A percentile compares a stretch with the other conserved stretches of the same genome.
Conservation (phyloP, 1,140 invertebrate species). For the Brachionus asplanchnoidis region DNA sequence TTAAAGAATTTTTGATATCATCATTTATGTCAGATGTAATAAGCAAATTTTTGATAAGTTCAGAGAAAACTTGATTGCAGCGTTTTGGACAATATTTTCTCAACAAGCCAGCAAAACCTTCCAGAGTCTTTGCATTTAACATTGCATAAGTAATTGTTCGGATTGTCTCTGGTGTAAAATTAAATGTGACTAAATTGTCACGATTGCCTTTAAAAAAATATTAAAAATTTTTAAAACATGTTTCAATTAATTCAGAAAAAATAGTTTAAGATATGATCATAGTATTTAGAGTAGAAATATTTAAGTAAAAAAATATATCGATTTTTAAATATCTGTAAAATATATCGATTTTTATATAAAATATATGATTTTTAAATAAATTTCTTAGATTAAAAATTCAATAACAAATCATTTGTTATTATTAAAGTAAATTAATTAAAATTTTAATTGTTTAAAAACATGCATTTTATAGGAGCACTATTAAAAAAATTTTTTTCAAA, state of each 20-base stretch:
- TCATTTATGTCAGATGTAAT: background rate
- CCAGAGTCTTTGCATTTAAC: slow-evolving; percentile 4
- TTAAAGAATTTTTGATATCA: background rate
- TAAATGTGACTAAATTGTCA: slow-evolving; percentile 5
- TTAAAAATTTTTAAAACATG: background rate
- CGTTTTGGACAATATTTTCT: slow-evolving; percentile 38
- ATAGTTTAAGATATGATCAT: background rate
- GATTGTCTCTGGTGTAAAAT: slow-evolving; percentile 27
- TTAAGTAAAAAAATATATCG: background rate
- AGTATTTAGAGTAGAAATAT: background rate
- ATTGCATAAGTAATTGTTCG: background rate
- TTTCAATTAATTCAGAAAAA: background rate
- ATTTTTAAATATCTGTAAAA: background rate
- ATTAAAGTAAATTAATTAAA: background rate
- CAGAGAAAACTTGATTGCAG: background rate
- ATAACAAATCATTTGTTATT: background rate
- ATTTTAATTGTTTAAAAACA: background rate
- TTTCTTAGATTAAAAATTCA: background rate
- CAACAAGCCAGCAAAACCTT: slow-evolving; percentile 25
- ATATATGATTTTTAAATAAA: background rate
- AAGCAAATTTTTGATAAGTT: slow-evolving; percentile 21
- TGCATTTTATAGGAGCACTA: background rate
- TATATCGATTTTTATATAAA: background rate
- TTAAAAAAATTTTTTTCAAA: background rate
- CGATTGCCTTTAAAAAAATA: background rate